Conservation (phyloP, 2,888 invertebrate species). For the Trissonchulus latispiculum region DNA sequence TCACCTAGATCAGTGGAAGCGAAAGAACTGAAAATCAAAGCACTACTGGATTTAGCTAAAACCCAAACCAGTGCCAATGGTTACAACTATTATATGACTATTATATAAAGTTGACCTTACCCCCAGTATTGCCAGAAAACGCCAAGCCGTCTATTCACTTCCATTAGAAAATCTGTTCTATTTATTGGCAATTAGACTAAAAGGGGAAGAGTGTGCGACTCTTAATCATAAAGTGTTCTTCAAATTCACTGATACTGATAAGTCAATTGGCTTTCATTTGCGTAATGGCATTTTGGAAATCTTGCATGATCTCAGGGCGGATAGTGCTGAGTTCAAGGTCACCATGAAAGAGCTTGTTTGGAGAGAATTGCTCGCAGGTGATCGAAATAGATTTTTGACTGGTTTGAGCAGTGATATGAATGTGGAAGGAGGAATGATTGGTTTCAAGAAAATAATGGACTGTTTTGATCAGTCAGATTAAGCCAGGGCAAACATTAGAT, state of each 20-base stretch:
- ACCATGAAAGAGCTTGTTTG: not conserved
- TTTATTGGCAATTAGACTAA: too few relatives aligned
- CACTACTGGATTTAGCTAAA: not conserved
- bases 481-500: not conserved
- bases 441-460: not conserved
- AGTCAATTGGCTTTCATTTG: not conserved
- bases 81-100: conserved; percentile 9
- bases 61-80: conserved; percentile 1
- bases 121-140: too few relatives aligned
- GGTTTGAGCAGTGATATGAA: not conserved
- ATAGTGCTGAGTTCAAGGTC: not conserved
- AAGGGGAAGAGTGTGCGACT: not conserved
- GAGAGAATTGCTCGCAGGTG: not conserved
- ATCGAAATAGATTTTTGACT: not conserved
- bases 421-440: not conserved
- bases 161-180: too few relatives aligned
- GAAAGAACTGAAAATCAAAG: not conserved
- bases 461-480: not conserved
- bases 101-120: too few relatives aligned
- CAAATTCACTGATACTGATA: not conserved
- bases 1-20: not conserved
- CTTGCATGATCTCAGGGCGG: not conserved
- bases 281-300: conserved; percentile 10
- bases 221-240: not conserved
- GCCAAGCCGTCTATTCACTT: too few relatives aligned